Conservation (phyloP, 2,797 vertebrate species). For the Oceanodroma leucorhoa region DNA sequence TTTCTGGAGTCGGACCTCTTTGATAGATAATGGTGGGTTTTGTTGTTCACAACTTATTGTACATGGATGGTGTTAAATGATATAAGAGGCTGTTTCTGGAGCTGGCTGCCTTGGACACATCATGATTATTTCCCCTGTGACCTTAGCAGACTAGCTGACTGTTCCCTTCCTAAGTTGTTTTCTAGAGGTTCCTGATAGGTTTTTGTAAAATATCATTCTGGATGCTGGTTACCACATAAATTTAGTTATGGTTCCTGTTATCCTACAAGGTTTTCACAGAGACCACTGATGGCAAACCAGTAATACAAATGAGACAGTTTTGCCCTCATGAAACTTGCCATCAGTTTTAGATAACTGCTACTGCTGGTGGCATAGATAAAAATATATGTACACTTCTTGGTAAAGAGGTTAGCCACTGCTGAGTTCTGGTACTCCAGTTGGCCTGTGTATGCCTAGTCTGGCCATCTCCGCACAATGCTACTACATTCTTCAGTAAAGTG, state of each 20-base stretch:
- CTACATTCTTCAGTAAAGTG: neutral
- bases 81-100: neutral
- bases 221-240: neutral
- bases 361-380: neutral
- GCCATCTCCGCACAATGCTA: neutral
- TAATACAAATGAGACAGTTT: neutral
- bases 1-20: neutral
- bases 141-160: neutral
- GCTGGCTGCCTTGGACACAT: neutral
- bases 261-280: neutral
- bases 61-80: neutral
- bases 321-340: neutral
- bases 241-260: neutral
- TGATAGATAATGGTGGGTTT: neutral
- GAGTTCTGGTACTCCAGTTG: neutral
- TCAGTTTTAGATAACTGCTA: neutral
- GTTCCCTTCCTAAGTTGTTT: neutral
- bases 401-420: neutral
- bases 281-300: neutral
- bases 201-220: neutral
- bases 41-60: neutral
- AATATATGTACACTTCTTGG: rapidly evolving
- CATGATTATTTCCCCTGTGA: neutral
- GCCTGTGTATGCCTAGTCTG: neutral
- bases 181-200: neutral